phyloP scores from a whole-genome alignment of 2,113 vertebrate species.

The Laterallus jamaicensis region DNA sequence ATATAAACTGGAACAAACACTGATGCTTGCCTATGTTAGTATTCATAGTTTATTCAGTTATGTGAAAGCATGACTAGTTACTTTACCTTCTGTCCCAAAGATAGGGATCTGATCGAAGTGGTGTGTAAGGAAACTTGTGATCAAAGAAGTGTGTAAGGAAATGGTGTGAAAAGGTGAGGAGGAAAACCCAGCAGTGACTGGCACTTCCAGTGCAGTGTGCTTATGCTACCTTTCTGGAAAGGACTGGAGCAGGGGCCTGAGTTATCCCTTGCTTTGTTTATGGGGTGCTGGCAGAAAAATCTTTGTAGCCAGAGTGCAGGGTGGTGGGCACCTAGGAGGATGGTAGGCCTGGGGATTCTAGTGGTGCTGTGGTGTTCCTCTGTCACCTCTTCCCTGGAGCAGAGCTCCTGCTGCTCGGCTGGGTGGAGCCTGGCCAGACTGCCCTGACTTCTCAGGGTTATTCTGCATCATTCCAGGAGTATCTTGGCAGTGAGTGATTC shows the following conservation, averaged over 20 bases:
- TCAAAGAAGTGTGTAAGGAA: not conserved
- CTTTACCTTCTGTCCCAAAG: not conserved
- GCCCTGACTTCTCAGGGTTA: not conserved
- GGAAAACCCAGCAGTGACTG: not conserved
- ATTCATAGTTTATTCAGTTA: not conserved
- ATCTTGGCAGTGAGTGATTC: not conserved
- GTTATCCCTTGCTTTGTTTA: not conserved
- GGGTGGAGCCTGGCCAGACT: not conserved
- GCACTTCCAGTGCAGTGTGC: not conserved
- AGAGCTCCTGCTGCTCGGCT: not conserved
- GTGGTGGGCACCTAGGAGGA: not conserved
- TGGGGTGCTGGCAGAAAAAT: not conserved
- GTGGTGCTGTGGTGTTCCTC: not conserved
- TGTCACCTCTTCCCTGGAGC: not conserved
- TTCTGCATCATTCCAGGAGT: not conserved
- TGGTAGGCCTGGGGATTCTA: not conserved
- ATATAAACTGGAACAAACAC: not conserved
- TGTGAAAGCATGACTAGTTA: not conserved
- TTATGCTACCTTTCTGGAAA: not conserved
- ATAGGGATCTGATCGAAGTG: not conserved
- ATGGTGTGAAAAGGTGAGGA: not conserved
- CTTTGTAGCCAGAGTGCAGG: not conserved
- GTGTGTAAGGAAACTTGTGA: not conserved
- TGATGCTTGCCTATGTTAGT: not conserved
- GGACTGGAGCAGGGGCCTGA: not conserved